phyloP scores from a whole-genome alignment of 2,113 vertebrate species.

The Lycaon pictus region DNA sequence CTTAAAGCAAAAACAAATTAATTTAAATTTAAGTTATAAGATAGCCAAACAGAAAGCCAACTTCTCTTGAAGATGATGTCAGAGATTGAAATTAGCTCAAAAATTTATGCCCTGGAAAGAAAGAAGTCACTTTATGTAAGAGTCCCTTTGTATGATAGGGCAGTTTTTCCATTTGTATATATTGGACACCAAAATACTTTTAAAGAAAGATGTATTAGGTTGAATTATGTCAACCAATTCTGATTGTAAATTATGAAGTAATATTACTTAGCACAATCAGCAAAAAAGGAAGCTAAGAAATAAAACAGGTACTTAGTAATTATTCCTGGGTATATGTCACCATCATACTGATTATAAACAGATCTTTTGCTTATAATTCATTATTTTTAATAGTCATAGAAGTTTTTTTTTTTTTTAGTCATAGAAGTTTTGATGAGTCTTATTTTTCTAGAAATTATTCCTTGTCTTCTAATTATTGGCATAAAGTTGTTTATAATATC shows the following conservation, averaged over 20 bases:
- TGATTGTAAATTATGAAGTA: neutral
- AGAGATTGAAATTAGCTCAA: neutral
- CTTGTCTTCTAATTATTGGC: neutral
- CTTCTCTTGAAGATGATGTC: constrained; percentile 2
- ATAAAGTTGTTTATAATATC: neutral
- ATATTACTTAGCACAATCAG: neutral
- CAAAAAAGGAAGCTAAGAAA: neutral
- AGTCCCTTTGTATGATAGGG: neutral
- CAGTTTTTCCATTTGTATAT: neutral
- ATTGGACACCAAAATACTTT: constrained; percentile 14
- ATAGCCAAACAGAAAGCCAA: neutral
- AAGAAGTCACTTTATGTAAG: neutral
- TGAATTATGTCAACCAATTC: neutral
- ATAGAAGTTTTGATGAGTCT: neutral
- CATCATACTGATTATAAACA: neutral
- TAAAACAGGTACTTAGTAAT: neutral
- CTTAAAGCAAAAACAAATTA: neutral
- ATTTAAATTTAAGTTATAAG: constrained; percentile 14
- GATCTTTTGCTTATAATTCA: neutral
- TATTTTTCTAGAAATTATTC: constrained; percentile 18
- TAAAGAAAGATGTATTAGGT: neutral
- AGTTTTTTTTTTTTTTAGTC: neutral
- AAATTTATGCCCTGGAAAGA: neutral
- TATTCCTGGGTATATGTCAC: neutral
- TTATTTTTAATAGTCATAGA: neutral